A percentile compares a stretch with the other conserved stretches of the same genome.
Conservation (phyloP, 2,888 invertebrate genomes). For the Zygogramma bicolorata region DNA sequence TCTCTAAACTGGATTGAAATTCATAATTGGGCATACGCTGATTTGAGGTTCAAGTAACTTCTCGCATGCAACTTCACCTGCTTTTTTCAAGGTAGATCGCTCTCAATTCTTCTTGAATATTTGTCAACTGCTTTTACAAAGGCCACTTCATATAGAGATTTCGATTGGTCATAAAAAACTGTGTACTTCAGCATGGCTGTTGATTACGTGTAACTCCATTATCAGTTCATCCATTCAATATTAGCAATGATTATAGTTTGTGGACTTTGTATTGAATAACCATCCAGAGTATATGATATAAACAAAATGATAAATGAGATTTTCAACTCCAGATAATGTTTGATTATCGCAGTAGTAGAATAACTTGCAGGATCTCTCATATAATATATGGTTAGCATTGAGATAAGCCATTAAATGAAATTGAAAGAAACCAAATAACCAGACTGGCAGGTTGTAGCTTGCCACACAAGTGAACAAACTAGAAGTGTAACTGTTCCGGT, state of each 20-base stretch:
- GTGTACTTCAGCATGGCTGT: background rate
- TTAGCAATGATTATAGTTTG: background rate
- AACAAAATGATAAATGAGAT: slow-evolving; percentile 32
- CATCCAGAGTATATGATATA: slow-evolving; percentile 22
- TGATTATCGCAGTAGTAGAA: slow-evolving; percentile 29
- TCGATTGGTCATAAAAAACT: too few species aligned
- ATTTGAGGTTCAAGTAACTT: too few species aligned
- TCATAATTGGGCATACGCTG: too few species aligned
- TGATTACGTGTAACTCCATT: slow-evolving; percentile 18
- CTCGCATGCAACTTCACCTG: too few species aligned
- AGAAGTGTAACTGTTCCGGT: background rate
- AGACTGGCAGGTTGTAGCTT: background rate
- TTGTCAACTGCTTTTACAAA: too few species aligned
- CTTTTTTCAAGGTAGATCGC: too few species aligned
- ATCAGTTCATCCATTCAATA: slow-evolving; percentile 14
- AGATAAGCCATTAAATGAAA: slow-evolving; percentile 33
- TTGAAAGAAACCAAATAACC: slow-evolving; percentile 13
- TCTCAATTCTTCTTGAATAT: too few species aligned
- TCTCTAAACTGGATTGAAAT: too few species aligned
- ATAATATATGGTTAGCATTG: slow-evolving; percentile 31
- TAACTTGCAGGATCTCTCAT: slow-evolving; percentile 29
- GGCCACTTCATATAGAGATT: too few species aligned
- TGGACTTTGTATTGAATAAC: slow-evolving; percentile 11
- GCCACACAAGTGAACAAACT: background rate
- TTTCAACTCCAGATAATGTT: slow-evolving; percentile 35